phyloP scores from a whole-genome alignment of 2,797 vertebrate genomes.

The Strix occidentalis region DNA sequence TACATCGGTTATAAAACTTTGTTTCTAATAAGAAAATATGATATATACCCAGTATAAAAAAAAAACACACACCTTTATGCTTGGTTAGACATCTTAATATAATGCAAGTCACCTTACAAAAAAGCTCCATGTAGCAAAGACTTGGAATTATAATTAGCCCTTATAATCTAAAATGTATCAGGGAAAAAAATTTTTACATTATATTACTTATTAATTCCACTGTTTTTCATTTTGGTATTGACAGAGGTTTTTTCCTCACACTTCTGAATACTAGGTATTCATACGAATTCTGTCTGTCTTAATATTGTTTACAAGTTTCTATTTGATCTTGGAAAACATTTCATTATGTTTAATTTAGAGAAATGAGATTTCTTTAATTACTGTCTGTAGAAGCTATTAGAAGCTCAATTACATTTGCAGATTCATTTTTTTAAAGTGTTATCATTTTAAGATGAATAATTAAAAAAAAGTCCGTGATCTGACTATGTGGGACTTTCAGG shows the following conservation, averaged over 20 bases:
- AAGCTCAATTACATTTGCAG: conserved; percentile 75
- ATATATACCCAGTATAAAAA: background rate
- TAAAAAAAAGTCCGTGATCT: conserved; percentile 51
- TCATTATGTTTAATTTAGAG: conserved; percentile 78
- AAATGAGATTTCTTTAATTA: conserved; percentile 80
- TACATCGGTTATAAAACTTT: background rate
- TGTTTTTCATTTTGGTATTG: conserved; percentile 35
- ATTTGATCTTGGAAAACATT: conserved; percentile 77
- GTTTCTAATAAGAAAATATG: background rate
- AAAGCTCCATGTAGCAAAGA: background rate
- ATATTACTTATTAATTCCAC: background rate
- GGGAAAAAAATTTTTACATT: background rate
- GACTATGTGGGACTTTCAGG: background rate
- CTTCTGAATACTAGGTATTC: conserved; percentile 38
- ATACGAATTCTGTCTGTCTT: conserved; percentile 47
- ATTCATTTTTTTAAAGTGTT: conserved; percentile 73
- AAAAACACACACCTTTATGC: background rate
- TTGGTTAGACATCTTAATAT: background rate
- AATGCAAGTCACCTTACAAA: background rate
- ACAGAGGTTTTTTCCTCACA: conserved; percentile 1
- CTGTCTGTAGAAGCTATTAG: conserved; percentile 75
- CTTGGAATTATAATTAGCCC: conserved; percentile 16
- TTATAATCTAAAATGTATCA: conserved; percentile 7
- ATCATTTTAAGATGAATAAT: conserved; percentile 65
- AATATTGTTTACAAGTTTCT: conserved; percentile 71